Evolutionary conservation across 2,888 invertebrate genomes (phyloP), one percentile per base, ranked within the genome.

Genomic region (Lasioglossum vierecki): DNA sequence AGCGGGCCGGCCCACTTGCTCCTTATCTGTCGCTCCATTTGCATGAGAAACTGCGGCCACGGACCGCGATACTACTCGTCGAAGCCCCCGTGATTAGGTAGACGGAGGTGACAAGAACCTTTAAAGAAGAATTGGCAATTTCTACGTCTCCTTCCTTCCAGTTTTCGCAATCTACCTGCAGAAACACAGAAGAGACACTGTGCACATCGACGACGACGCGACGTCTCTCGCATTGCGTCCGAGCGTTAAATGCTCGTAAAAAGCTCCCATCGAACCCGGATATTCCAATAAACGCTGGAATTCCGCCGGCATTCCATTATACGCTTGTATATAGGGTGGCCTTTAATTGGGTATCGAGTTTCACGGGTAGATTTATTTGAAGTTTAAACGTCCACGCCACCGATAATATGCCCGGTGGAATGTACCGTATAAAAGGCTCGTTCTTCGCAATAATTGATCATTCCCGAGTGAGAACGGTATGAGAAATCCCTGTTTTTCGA

Each of bases 1-100:
- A 68, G 82, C 77, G 79, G 72, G 85, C 82, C 80, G 70, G 85
- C 44, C 68, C 83, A 86, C 78, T 83, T 83, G 82, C 74, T 73
- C 74, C 75, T 89, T 89, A 89, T 89, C 88, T 80, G 81, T 68
- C 80, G 80, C 79, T 78, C 80, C 90, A 83, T 89, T 88, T 86
- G 79, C 79, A 83, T 82, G 85, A 88, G 80, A 84, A 84, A 86
- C 79, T 82, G 82, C 85, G 77, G 80, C 70, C 68, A 49, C 30
- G 39, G 11, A 9, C 71, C 41, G 83, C 35, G 35, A 22, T 15
- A 26, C 44, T 41, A 6, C 68, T 63, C 63, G 26, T 26, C 26
- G 26, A 26, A 60, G 18, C 41, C 41, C 41, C 35, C 9, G 78
- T 53, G 84, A 90, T 88, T 86, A 88, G 80, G 80, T 46, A 35